Conservation (phyloP, 37 sponge, comb jelly and placozoan species). For the Aplysina aerophoba region DNA sequence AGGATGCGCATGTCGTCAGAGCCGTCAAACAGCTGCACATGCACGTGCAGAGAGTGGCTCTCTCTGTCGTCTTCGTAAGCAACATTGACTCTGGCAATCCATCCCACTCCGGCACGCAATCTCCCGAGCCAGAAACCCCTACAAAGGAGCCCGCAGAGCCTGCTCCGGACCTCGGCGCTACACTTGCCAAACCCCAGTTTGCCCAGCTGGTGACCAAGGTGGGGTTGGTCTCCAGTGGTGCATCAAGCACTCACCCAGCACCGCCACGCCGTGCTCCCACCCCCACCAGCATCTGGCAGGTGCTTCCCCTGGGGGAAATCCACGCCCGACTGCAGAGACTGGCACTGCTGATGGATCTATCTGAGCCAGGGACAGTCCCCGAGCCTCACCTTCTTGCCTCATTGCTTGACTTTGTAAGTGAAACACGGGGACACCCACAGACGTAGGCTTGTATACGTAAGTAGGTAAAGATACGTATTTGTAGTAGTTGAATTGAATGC, state of each 20-base stretch:
- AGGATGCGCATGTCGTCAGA: not conserved
- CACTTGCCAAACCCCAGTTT: too few species aligned
- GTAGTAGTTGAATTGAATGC: too few species aligned
- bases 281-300: conserved; percentile 46
- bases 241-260: not conserved
- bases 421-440: not conserved
- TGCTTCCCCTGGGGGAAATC: conserved; percentile 40
- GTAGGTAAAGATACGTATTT: not conserved
- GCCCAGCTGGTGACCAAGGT: too few species aligned
- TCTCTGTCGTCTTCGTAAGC: conserved; percentile 57
- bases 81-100: too few species aligned
- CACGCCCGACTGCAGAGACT: conserved; percentile 51
- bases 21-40: conserved; percentile 55
- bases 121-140: not conserved
- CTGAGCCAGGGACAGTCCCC: conserved; percentile 73
- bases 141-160: not conserved
- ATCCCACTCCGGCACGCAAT: not conserved
- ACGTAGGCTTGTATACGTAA: not conserved
- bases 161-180: not conserved
- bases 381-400: conserved; percentile 63
- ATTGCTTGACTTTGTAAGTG: conserved; percentile 66
- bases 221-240: not conserved
- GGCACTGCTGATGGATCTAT: conserved; percentile 58
- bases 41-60: conserved; percentile 74
- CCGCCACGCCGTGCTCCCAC: not conserved